Percentiles rank a stretch among this genome's conserved stretches.
Evolutionary conservation across 2,113 vertebrate species (phyloP).

Genomic region (cat (Felis catus)): F.catus_Fca126_mat1.0 CM031420.1:85018001-85018500

Average conservation of each 20-base stretch:
- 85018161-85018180: not conserved
- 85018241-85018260: not conserved
- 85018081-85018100: accelerated
- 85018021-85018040: not conserved
- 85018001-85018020: not conserved
- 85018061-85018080: not conserved
- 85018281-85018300: not conserved
- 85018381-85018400: not conserved
- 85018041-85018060: not conserved
- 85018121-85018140: not conserved
- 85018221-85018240: not conserved
- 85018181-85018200: not conserved
- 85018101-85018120: too few species aligned
- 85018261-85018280: not conserved
- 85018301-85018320: not conserved
- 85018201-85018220: not conserved
- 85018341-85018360: not conserved
- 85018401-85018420: not conserved
- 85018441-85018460: not conserved
- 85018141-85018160: not conserved
- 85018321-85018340: not conserved
- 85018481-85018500: not conserved
- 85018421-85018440: not conserved
- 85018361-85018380: not conserved
- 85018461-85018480: not conserved